These are phyloP conservation scores for Hippocampus guttulatus DNA, from an alignment of 2,113 vertebrate genomes.

Conservation along the genomic window DNA sequence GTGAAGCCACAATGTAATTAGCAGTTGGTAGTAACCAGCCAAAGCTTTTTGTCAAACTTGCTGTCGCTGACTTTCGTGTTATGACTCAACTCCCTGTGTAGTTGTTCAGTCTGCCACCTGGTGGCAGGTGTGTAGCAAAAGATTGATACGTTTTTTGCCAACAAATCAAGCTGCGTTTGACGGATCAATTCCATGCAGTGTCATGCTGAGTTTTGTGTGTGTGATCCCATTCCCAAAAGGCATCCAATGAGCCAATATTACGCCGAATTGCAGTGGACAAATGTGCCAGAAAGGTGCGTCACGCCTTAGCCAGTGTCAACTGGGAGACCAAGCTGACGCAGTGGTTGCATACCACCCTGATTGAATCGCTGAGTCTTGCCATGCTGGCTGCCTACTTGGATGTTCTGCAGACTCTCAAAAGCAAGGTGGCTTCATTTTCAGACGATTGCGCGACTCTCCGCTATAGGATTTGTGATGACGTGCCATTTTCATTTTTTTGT, in stretches of 20 bases:
- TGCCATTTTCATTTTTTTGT: neutral
- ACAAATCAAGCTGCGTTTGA: too few species aligned
- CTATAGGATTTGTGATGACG: neutral
- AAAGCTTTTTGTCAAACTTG: too few species aligned
- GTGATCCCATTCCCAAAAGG: conserved; percentile 59
- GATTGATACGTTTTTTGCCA: too few species aligned
- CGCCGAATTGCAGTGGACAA: conserved; percentile 92
- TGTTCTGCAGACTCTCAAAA: conserved; percentile 94
- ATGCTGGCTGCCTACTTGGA: conserved; percentile 95
- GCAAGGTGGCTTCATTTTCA: conserved; percentile 74
- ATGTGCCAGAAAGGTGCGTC: conserved; percentile 89
- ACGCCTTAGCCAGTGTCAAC: conserved; percentile 86
- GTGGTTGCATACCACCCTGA: conserved; percentile 90
- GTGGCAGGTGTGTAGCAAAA: too few species aligned
- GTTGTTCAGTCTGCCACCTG: too few species aligned
- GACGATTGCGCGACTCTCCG: neutral
- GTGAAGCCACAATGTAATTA: too few species aligned
- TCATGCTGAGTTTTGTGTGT: too few species aligned
- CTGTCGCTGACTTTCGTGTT: too few species aligned
- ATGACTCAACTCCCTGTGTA: too few species aligned
- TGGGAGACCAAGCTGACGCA: conserved; percentile 95
- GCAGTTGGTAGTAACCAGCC: too few species aligned
- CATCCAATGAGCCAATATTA: conserved; percentile 89
- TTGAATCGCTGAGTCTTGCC: conserved; percentile 90
- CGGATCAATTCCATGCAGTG: too few species aligned